Base-by-base conservation (phyloP, 2,113 vertebrate species). In the Lamprologus speciosus region DNA sequence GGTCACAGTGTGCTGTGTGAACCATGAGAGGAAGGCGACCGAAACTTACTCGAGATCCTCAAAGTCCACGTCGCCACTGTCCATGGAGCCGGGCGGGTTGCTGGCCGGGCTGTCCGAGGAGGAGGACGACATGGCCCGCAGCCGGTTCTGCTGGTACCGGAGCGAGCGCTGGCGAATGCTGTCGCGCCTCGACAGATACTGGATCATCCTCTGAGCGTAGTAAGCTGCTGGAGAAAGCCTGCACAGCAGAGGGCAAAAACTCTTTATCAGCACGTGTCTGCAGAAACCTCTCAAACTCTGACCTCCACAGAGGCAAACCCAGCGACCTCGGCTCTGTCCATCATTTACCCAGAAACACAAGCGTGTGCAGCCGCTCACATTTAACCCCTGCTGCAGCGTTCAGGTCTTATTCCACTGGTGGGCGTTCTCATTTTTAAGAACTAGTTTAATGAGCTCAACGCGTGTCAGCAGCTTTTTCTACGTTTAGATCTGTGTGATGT, bases 191-290 rank as follows among this genome's bases (percentile, higher is more conserved):
- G 99, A 99, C 92, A 99, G 97, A 85, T 99, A 99, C 96, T 99
- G 99, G 97, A 99, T 99, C 98, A 99, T 99, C 90, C 99, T 97
- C 97, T 99, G 99, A 87, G 99, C 99, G 63, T 99, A 99, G 96
- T 99, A 99, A 4, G 98, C 99, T 87, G 98, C 98, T 82, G 99
- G 99, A 93, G 99, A 99, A 84, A 99, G 97, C 89, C 99, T 99
- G 96, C n/a, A 51, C 13, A 68, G 50, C 53, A 82, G 5, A 58
- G 12, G 80, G 9, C 19, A 37, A 13, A 1, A 33, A 21, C n/a
- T 26, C 16, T 73, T 47, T 28, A 17, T 28, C 17, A 55, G 35
- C 17, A 17, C 0, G 23, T 3, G 23, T 28, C 4, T 19, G 17
- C 16, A 50, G 23, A 75, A 75, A 31, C 23, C 26, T 47, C 14